phyloP scores from a whole-genome alignment of 53 echinoderm and acorn worm genomes.

The Crossaster papposus region DNA sequence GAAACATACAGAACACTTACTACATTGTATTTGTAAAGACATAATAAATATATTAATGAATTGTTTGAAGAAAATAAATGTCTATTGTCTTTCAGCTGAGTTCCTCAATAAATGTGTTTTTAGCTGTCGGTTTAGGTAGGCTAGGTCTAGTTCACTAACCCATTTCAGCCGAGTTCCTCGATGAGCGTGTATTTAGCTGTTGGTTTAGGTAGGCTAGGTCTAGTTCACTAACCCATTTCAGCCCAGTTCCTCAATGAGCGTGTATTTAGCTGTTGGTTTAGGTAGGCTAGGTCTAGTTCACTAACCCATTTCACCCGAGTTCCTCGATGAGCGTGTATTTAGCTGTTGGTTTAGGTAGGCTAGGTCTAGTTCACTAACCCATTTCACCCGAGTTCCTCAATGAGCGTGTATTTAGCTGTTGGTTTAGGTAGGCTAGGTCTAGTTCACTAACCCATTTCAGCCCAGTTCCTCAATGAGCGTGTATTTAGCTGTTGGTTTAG shows the following conservation, averaged over 20 bases:
- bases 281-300: too few relatives aligned
- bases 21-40: not conserved
- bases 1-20: not conserved
- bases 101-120: not conserved
- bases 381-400: too few relatives aligned
- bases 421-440: too few relatives aligned
- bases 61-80: not conserved
- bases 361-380: too few relatives aligned
- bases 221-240: not conserved
- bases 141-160: too few relatives aligned
- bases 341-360: too few relatives aligned
- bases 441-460: too few relatives aligned
- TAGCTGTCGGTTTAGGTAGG: too few relatives aligned
- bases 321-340: slow-evolving; percentile 62
- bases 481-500: too few relatives aligned
- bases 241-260: slow-evolving; percentile 64
- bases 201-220: not conserved
- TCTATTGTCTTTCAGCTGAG: not conserved
- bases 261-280: slow-evolving; percentile 33
- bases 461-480: too few relatives aligned
- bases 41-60: not conserved
- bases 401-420: too few relatives aligned
- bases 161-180: slow-evolving; percentile 49
- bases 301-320: not conserved
- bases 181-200: slow-evolving; percentile 54